Base-by-base conservation (phyloP, 2,113 vertebrate genomes). In the Romanogobio albipinnatus region DNA sequence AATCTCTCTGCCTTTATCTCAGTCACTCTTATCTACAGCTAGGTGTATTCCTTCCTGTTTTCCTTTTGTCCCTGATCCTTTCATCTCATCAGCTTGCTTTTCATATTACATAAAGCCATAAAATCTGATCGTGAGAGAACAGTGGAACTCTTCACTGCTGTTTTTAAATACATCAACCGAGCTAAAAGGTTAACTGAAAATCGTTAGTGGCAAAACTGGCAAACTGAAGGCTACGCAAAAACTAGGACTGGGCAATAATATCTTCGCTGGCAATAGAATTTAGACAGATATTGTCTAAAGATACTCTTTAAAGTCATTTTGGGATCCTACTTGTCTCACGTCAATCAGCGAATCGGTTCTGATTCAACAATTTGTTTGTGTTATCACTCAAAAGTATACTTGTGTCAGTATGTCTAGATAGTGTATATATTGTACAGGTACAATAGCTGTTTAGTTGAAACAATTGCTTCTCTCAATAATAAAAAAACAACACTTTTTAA, bases 1-100 rank as follows among this genome's bases (percentile, higher is more conserved):
- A 82, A 82, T 82, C 66, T 71, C 33, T 58, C 68, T 82, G 59
- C 19, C 24, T 78, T 78, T 78, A 39, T 85, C 53, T 78, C 53
- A 71, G 7, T n/a, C 45, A 26, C 68, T 15, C 61, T 43, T 81
- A 71, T 77, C 76, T 58, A 11, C 45, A 53, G 7, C 26, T 19
- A 47, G 61, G 29, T 66, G 66, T 76, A 75, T 73, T 61, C 51
- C 53, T 75, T 62, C 49, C 64, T 51, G 8, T 76, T 33, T 45
- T 75, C 22, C 9, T 59, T 47, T 75, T 36, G 17, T 68, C 9
- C 24, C 26, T 36, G n/a, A 22, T 85, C 53, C 22, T 45, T 62
- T 75, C 45, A 53, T 81, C 51, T 58, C 9, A 56, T 11, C 51
- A 59, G 1, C 9, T 43, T 66, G 26, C 45, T 85, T 73, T 82